Percentiles rank a stretch among this genome's conserved stretches.
Conservation (phyloP, 2,888 invertebrate species). For the Teinopalpus imperialis region DNA sequence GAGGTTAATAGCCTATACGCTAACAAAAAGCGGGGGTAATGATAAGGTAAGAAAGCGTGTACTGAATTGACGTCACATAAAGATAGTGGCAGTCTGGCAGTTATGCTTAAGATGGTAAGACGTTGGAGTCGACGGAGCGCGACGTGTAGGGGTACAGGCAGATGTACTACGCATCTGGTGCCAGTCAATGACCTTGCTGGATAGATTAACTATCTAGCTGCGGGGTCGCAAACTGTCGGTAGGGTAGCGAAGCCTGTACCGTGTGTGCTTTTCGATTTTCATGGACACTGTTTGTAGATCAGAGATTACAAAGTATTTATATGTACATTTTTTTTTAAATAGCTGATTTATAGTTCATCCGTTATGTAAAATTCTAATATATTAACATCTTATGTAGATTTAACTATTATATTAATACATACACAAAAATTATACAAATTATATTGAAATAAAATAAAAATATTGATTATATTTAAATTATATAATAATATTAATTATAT, state of each 20-base stretch:
- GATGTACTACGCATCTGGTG: constrained; percentile 41
- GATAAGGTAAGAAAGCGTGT: constrained; percentile 19
- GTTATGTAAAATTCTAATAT: too few species aligned
- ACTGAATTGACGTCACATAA: constrained; percentile 2
- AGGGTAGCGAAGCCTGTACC: neutral
- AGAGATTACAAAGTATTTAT: too few species aligned
- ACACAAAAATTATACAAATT: too few species aligned
- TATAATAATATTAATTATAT: too few species aligned
- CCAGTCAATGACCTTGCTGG: constrained; percentile 33
- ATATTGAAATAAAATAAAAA: too few species aligned
- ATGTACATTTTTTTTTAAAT: too few species aligned
- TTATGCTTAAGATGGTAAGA: constrained; percentile 34
- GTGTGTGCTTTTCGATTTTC: too few species aligned
- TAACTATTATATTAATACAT: too few species aligned
- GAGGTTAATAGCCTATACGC: constrained; percentile 1
- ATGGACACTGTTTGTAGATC: too few species aligned
- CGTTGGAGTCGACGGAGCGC: constrained; percentile 49
- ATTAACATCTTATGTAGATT: too few species aligned
- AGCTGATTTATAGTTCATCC: too few species aligned
- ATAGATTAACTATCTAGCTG: constrained; percentile 32
- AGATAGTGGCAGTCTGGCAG: constrained; percentile 13
- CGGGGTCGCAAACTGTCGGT: constrained; percentile 27
- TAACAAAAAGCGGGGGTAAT: constrained; percentile 8
- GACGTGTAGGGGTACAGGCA: constrained; percentile 35
- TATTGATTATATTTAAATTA: too few species aligned